A percentile compares a stretch with the other conserved stretches of the same genome.
phyloP scores from a whole-genome alignment of 2,888 invertebrate genomes.

The Tuberolachnus salignus region DNA sequence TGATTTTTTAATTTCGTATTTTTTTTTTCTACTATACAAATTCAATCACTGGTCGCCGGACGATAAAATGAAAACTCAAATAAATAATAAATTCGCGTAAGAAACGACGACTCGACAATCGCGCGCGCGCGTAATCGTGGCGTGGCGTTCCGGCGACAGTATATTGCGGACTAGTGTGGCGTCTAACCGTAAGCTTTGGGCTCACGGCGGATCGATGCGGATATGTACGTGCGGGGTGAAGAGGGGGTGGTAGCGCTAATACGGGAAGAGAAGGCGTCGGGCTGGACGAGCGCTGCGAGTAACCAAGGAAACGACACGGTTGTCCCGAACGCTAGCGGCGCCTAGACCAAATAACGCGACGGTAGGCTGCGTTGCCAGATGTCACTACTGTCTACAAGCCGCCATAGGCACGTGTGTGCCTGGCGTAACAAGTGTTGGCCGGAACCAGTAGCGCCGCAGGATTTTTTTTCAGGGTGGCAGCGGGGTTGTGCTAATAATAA shows the following conservation, averaged over 20 bases:
- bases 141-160: slow-evolving; percentile 28
- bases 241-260: background rate
- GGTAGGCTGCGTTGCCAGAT: slow-evolving; percentile 1
- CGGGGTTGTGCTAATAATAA: too few relatives aligned
- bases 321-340: slow-evolving; percentile 19
- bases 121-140: slow-evolving; percentile 15
- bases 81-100: background rate
- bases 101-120: too few relatives aligned
- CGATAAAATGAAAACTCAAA: slow-evolving; percentile 8
- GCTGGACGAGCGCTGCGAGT: slow-evolving; percentile 24
- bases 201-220: slow-evolving; percentile 43
- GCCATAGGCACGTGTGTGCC: slow-evolving; percentile 22
- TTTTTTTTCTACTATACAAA: background rate
- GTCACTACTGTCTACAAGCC: slow-evolving; percentile 10
- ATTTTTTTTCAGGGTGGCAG: too few relatives aligned
- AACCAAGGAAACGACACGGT: slow-evolving; percentile 47
- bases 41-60: background rate
- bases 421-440: slow-evolving; percentile 52
- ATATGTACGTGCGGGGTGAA: background rate
- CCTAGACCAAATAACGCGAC: background rate
- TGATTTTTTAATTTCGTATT: too few relatives aligned
- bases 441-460: too few relatives aligned
- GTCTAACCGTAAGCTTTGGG: slow-evolving; percentile 17
- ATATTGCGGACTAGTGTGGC: slow-evolving; percentile 26
- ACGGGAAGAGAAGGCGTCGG: background rate